Evolutionary conservation across 2,113 vertebrate genomes (phyloP), one percentile per base, ranked within the genome.

Genomic region (Archocentrus centrarchus): DNA sequence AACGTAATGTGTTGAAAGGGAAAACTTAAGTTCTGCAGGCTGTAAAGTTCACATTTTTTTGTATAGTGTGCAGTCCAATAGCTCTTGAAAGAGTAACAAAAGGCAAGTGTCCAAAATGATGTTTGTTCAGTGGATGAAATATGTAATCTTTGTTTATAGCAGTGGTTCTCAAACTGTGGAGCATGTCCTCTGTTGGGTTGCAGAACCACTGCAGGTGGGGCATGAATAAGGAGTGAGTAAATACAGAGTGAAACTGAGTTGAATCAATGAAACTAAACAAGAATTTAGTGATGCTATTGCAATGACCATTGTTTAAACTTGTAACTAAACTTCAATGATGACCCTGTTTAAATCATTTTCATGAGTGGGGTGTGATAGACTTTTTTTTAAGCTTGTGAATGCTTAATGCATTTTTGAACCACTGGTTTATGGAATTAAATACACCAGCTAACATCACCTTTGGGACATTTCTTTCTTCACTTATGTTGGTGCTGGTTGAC

Each of bases 21-120:
- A 22, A 57, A 11, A 73, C 66, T 73, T 47, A 13, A 0, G 32
- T 73, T 73, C 27, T 73, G 7, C 11, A 53, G 27, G 20, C 8
- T 64, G 63, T 66, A 37, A 70, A 17, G 59, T 87, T 80, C 68
- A 80, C 63, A 83, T 27, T 80, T 85, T 58, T n/a, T 27, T 73
- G 44, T 73, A 59, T 24, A 9, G 17, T 14, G 76, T 24, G 58
- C 61, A 24, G 50, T 85, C 62, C 44, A 41, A 58, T 2, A 35
- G 70, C 57, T 77, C 5, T 27, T 0, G 15, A 50, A 70, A 70
- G 44, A 5, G 11, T 10, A 5, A 20, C 66, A 70, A n/a, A n/a
- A 11, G 7, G 20, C 8, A 57, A 44, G 47, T 3, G 66, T 20
- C 24, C 66, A 53, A 20, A 53, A 6, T 4, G 9, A 6, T 55